Base-by-base conservation (phyloP, 2,797 vertebrate species). In the Poecilia gillii region DNA sequence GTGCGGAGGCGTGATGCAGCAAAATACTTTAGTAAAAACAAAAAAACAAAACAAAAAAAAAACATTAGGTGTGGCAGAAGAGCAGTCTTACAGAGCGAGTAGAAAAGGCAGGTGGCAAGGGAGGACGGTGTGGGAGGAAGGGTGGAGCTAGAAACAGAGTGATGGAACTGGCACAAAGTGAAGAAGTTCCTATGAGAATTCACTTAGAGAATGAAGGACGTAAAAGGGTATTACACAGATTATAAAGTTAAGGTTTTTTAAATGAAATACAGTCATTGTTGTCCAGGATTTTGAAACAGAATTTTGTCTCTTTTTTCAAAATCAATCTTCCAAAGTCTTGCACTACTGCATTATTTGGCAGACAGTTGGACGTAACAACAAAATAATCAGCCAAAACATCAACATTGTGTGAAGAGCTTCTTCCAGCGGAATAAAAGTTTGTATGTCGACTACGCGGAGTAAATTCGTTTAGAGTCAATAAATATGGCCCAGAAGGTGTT, bases 111-210 rank as follows among this genome's bases (percentile, higher is more conserved):
- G 83, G 86, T 87, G 81, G 85, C 80, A 84, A 46, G 49, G 86
- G 87, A 79, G 72, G 76, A 55, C 70, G 53, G 71, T 71, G 43
- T 53, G 16, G 46, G 75, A 71, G 72, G 70, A 75, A 53, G 57
- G 79, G 84, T 47, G 86, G 85, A 83, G 79, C 80, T 43, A 88
- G 75, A 83, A 79, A 82, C 31, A 7, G 82, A 86, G 81, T 92
- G 92, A 92, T 88, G 88, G 88, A 93, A 91, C 89, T 88, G 83
- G 92, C 90, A 92, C 88, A 87, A 74, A 74, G 72, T 79, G 78
- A 71, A 81, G 51, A 86, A 66, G 74, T 68, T 66, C n/a, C n/a
- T n/a, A n/a, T n/a, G n/a, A n/a, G n/a, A n/a, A n/a, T n/a, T n/a
- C 2, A 33, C 31, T 72, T n/a, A 51, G 25, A 72, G 3, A 25